A percentile compares a stretch with the other conserved stretches of the same genome.
Conservation (phyloP, 1,140 invertebrate genomes). For the Cydia pomonella region DNA sequence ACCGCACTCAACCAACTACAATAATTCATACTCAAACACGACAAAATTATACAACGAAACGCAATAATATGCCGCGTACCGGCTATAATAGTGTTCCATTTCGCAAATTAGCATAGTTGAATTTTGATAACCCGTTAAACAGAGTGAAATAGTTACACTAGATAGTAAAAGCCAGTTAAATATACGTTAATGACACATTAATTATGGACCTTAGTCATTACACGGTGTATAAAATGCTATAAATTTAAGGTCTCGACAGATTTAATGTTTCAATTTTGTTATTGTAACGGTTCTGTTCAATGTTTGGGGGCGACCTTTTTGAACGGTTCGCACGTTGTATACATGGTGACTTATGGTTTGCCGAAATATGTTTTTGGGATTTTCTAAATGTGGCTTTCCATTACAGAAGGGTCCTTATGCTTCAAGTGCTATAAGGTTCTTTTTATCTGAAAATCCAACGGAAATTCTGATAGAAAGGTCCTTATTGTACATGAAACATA, state of each 20-base stretch:
- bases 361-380: neutral
- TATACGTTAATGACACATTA: constrained; percentile 60
- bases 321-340: neutral
- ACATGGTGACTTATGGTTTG: neutral
- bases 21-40: constrained; percentile 39
- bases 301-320: constrained; percentile 3
- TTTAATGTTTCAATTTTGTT: constrained; percentile 45
- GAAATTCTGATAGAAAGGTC: too few species aligned
- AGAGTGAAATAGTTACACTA: constrained; percentile 45
- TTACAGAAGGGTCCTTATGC: too few species aligned
- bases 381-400: too few species aligned
- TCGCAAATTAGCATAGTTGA: constrained; percentile 64
- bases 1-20: constrained; percentile 30
- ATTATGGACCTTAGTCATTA: constrained; percentile 55
- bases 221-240: constrained; percentile 41
- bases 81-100: constrained; percentile 47
- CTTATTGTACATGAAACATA: too few species aligned
- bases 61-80: constrained; percentile 25
- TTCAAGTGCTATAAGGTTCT: too few species aligned
- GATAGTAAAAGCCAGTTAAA: constrained; percentile 50
- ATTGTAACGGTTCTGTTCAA: constrained; percentile 1
- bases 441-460: too few species aligned
- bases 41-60: constrained; percentile 43
- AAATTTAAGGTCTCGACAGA: constrained; percentile 42
- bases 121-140: constrained; percentile 66